Evolutionary conservation across 2,113 vertebrate genomes (phyloP).

Genomic region (Oenanthe melanoleuca): DNA sequence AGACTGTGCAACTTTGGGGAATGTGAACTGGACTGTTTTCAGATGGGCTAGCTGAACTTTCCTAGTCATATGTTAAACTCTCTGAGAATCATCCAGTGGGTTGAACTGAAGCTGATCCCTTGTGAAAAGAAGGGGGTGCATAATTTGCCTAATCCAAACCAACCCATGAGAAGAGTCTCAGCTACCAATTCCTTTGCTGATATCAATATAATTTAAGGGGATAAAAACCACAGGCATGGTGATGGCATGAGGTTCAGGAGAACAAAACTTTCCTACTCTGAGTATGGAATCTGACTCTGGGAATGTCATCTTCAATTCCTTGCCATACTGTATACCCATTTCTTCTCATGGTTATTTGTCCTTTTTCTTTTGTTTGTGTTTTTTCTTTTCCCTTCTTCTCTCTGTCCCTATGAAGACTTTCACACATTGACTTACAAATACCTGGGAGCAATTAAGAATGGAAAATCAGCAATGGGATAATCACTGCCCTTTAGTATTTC

Average conservation of each 20-base stretch:
- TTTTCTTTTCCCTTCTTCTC: neutral
- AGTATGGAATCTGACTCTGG: neutral
- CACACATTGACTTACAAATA: neutral
- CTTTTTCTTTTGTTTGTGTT: neutral
- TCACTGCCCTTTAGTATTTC: neutral
- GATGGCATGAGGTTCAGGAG: neutral
- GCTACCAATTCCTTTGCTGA: neutral
- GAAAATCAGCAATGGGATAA: neutral
- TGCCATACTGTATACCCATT: neutral
- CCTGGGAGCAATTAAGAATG: neutral
- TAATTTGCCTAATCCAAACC: neutral
- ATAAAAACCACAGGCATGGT: neutral
- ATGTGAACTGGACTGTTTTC: neutral
- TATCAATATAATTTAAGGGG: neutral
- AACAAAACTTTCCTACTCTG: neutral
- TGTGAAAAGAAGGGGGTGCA: neutral
- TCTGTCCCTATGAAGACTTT: neutral
- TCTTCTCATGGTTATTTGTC: neutral
- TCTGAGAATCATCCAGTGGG: neutral
- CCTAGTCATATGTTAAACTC: neutral
- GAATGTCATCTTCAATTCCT: neutral
- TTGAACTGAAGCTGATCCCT: neutral
- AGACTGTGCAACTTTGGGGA: neutral
- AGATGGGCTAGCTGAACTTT: neutral
- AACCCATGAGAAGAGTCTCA: neutral